phyloP scores from a whole-genome alignment of 37 sponge, comb jelly and placozoan genomes.

The Tethya wilhelma region DNA sequence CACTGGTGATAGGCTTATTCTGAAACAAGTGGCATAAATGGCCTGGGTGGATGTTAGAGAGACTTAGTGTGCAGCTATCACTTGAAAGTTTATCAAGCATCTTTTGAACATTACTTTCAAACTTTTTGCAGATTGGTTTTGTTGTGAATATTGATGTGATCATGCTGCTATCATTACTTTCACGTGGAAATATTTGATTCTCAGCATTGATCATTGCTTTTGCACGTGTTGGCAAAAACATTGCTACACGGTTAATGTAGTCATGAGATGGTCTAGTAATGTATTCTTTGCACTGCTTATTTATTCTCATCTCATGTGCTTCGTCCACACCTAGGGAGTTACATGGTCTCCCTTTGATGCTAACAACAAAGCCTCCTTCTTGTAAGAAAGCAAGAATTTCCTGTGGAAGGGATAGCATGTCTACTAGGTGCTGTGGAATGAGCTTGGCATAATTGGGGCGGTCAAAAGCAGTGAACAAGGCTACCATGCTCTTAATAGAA shows the following conservation, averaged over 20 bases:
- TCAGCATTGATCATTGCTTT: neutral
- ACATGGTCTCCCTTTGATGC: neutral
- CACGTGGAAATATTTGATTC: neutral
- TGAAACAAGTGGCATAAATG: neutral
- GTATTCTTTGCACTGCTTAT: constrained; percentile 2
- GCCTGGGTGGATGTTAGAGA: neutral
- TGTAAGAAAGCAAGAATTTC: neutral
- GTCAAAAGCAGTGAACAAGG: constrained; percentile 34
- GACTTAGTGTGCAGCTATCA: too few species aligned
- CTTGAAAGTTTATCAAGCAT: neutral
- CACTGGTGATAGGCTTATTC: neutral
- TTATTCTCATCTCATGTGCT: constrained; percentile 6
- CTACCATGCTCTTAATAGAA: constrained; percentile 10
- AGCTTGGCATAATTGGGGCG: neutral
- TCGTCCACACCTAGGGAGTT: constrained; percentile 10
- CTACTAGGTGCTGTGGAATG: constrained; percentile 7
- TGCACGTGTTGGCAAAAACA: neutral
- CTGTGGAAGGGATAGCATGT: neutral
- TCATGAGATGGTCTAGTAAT: neutral
- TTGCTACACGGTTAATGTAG: constrained; percentile 5
- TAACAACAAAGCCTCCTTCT: too few species aligned
- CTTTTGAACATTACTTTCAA: neutral
- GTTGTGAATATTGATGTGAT: neutral
- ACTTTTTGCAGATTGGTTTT: neutral
- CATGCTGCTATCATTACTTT: neutral